Base-by-base conservation (phyloP, 2,113 vertebrate species). In the Cyanocitta stelleri region DNA sequence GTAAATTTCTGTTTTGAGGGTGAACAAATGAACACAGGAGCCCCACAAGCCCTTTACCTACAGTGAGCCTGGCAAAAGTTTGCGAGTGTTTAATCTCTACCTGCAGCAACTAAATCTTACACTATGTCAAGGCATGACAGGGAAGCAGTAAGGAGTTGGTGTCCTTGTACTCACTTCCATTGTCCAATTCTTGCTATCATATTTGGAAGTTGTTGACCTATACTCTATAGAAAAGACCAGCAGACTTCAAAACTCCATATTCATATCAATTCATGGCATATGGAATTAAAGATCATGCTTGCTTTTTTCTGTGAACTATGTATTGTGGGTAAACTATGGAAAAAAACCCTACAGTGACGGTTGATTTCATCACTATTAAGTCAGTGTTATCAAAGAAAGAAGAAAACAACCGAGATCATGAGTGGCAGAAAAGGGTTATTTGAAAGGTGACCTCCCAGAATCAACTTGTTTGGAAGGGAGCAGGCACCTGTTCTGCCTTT, bases 391-490 rank as follows among this genome's bases (percentile, higher is more conserved):
- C 20, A 92, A 71, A 83, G 32, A 77, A 87, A 82, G 15, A 75
- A 51, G 37, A 67, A 35, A n/a, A 64, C 19, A 81, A 61, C 3
- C 11, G 59, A 55, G 23, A 63, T 39, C 0, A 0, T 48, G 51
- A 83, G 11, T 18, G 71, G 33, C 0, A 2, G 33, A 56, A 83
- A 67, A 74, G 5, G 17, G 23, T 13, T 78, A 23, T 52, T 71
- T 62, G 72, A 83, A 69, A 92, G 44, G n/a, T 3, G 2, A 30
- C 59, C 32, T 77, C 30, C 10, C 2, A 13, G 35, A 67, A 72
- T 59, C 33, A 37, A 63, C 20, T 26, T 63, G 3, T 78, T 86
- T 56, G 23, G 56, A 92, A n/a, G 11, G 24, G 27, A 61, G 6
- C 33, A 81, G 59, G 27, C 8, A 37, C 9, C 30, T 78, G 32